These are phyloP conservation scores for Contarinia nasturtii DNA, from an alignment of 1,140 invertebrate species.

Conservation along the genomic window DNA sequence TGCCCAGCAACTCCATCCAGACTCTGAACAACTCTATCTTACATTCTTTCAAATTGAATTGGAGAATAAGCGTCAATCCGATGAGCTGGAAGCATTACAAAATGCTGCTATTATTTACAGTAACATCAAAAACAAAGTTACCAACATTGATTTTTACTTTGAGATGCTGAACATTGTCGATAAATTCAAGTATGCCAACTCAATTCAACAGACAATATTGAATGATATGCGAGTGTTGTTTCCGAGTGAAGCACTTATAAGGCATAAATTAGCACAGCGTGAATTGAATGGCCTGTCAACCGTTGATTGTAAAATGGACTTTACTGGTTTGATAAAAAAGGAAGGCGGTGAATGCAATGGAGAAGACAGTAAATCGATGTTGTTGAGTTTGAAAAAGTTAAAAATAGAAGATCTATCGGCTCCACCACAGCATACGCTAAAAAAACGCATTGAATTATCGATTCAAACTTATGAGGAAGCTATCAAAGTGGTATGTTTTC, in stretches of 20 bases:
- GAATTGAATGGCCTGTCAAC: neutral
- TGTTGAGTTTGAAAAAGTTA: neutral
- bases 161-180: neutral
- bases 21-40: neutral
- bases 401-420: neutral
- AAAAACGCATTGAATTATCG: neutral
- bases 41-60: neutral
- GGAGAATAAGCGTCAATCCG: neutral
- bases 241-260: neutral
- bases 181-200: neutral
- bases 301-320: neutral
- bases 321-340: neutral
- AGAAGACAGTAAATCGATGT: neutral
- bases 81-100: neutral
- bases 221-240: neutral
- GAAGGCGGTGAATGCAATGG: neutral
- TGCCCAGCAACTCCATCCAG: neutral
- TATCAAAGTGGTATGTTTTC: neutral
- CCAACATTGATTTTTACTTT: neutral
- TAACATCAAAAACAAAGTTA: neutral
- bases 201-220: neutral
- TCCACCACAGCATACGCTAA: neutral
- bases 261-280: neutral
- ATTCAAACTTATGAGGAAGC: neutral
- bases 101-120: neutral